phyloP scores from a whole-genome alignment of 2,888 invertebrate species.

The Colostygia pectinataria region DNA sequence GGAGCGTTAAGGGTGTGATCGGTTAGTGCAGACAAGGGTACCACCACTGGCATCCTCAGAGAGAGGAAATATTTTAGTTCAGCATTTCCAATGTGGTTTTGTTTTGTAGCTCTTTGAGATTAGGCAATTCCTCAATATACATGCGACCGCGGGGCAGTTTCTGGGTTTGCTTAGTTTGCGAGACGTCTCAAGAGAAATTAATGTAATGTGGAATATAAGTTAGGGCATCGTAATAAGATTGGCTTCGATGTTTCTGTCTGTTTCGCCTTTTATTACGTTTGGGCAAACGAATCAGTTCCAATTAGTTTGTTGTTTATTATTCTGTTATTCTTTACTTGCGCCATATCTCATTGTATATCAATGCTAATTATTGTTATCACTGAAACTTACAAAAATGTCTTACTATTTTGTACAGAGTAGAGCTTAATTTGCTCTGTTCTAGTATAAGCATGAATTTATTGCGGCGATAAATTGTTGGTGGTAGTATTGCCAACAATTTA shows the following conservation, averaged over 20 bases:
- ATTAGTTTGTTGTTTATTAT: conserved; percentile 40
- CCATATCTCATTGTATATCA: background rate
- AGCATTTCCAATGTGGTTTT: conserved; percentile 81
- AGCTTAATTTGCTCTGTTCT: too few species aligned
- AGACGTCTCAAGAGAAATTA: conserved; percentile 80
- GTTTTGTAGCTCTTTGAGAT: conserved; percentile 81
- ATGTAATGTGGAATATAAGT: conserved; percentile 76
- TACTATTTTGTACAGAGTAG: too few species aligned
- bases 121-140: conserved; percentile 80
- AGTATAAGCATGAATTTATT: too few species aligned
- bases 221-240: conserved; percentile 67
- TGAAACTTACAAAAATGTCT: too few species aligned
- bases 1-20: conserved; percentile 81
- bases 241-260: conserved; percentile 67
- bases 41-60: conserved; percentile 74
- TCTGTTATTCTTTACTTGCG: conserved; percentile 8
- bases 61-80: conserved; percentile 81
- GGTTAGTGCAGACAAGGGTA: conserved; percentile 80
- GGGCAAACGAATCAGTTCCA: conserved; percentile 46
- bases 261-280: conserved; percentile 63
- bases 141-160: conserved; percentile 73
- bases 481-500: too few species aligned
- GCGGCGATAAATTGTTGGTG: too few species aligned
- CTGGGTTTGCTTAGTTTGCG: conserved; percentile 68
- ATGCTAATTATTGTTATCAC: too few species aligned